Conservation (phyloP, 2,888 invertebrate species). For the Xanthia togata region DNA sequence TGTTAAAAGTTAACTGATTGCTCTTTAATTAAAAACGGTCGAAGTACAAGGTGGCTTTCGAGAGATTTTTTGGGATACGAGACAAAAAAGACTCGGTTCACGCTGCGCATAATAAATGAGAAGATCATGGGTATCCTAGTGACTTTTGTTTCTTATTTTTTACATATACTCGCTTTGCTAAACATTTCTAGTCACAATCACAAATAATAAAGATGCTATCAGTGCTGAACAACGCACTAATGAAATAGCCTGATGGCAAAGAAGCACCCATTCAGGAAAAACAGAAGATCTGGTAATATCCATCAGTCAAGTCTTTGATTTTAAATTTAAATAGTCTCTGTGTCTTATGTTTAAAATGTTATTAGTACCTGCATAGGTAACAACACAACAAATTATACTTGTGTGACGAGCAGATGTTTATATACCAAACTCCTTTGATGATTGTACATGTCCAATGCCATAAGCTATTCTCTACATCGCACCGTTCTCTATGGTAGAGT, state of each 20-base stretch:
- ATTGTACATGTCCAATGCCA: background rate
- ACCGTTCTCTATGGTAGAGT: conserved; percentile 14
- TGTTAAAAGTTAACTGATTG: conserved; percentile 18
- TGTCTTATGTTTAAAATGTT: background rate
- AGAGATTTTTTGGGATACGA: background rate
- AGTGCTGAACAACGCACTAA: background rate
- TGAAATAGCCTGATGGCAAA: background rate
- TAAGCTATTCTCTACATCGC: background rate
- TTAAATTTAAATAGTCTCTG: background rate
- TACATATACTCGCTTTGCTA: background rate
- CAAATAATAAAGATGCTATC: too few relatives aligned
- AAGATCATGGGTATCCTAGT: background rate
- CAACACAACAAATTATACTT: background rate
- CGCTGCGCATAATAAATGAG: conserved; percentile 8
- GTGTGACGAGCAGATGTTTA: background rate
- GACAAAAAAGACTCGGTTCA: conserved; percentile 3
- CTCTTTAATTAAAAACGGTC: conserved; percentile 34
- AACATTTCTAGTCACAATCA: background rate
- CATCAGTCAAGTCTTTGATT: background rate
- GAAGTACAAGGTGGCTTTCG: background rate
- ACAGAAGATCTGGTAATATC: background rate
- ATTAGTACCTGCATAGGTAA: background rate
- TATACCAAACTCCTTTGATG: background rate
- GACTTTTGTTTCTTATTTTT: background rate
- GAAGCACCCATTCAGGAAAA: background rate